Percentiles rank a stretch among this genome's conserved stretches.
Conservation (phyloP, 2,888 invertebrate species). For the Steinernema hermaphroditum region DNA sequence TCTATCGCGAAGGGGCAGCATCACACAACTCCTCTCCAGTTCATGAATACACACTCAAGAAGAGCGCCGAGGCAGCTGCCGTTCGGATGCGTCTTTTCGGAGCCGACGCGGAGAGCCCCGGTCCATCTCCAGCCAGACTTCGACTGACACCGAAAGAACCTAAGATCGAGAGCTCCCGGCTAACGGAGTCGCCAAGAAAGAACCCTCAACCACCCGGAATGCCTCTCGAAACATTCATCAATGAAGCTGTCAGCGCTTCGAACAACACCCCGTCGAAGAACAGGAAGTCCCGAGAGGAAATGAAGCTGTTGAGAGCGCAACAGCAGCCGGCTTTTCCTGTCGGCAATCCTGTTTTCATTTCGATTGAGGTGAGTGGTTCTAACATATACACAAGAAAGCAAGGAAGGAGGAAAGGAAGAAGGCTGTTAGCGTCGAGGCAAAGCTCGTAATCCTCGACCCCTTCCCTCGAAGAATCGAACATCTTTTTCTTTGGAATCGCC, state of each 20-base stretch:
- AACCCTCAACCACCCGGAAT: neutral
- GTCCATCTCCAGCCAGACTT: neutral
- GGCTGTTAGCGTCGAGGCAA: no score
- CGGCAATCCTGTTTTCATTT: constrained; percentile 3
- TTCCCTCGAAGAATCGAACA: no score
- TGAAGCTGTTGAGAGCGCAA: neutral
- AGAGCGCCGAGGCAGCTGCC: neutral
- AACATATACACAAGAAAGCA: no score
- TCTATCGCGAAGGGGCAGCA: neutral
- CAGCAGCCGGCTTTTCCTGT: constrained; percentile 16
- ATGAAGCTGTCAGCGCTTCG: constrained; percentile 10
- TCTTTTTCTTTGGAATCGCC: no score
- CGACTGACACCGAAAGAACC: neutral
- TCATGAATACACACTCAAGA: neutral
- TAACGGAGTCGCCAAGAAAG: neutral
- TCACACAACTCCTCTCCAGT: neutral
- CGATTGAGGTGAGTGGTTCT: neutral
- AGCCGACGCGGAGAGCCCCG: neutral
- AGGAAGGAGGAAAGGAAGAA: no score
- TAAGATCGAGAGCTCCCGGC: neutral
- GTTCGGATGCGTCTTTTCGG: neutral
- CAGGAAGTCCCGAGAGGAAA: neutral
- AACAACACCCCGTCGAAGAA: neutral
- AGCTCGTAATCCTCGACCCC: no score
- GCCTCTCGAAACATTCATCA: constrained; percentile 5